A percentile compares a stretch with the other conserved stretches of the same genome.
phyloP scores from a whole-genome alignment of 2,797 vertebrate genomes.

The Menidia menidia region DNA sequence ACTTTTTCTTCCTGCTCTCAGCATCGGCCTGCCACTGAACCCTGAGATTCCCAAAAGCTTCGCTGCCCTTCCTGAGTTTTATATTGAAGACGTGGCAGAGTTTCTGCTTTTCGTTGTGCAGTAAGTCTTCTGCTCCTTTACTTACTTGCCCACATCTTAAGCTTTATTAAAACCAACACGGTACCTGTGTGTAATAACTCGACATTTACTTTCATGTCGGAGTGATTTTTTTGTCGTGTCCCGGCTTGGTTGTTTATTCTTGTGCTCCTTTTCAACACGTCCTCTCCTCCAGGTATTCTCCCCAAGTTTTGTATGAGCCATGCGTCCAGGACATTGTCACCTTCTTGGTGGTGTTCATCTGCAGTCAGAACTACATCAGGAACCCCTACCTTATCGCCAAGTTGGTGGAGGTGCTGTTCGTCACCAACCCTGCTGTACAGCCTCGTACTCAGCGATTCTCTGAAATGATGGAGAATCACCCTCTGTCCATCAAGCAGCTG shows the following conservation, averaged over 20 bases:
- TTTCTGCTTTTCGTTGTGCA: conserved; percentile 99
- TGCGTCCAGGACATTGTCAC: conserved; percentile 97
- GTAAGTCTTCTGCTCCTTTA: conserved; percentile 84
- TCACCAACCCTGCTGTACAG: conserved; percentile 97
- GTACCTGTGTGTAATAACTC: no score
- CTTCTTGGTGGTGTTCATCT: conserved; percentile 97
- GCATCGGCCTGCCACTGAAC: conserved; percentile 92
- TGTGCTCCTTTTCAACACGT: background rate
- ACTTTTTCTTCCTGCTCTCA: conserved; percentile 59
- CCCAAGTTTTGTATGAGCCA: conserved; percentile 98
- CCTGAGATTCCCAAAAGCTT: conserved; percentile 96
- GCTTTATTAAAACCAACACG: no score
- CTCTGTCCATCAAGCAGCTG: conserved; percentile 91
- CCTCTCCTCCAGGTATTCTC: conserved; percentile 88
- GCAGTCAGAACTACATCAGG: conserved; percentile 98
- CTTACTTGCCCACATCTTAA: background rate
- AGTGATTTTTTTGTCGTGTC: no score
- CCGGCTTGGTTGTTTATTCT: no score
- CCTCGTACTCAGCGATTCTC: conserved; percentile 97
- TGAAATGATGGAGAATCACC: conserved; percentile 99
- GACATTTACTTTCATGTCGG: background rate
- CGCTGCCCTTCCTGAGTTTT: conserved; percentile 97
- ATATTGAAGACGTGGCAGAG: conserved; percentile 98
- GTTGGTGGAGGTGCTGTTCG: conserved; percentile 98
- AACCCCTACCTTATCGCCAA: conserved; percentile 98